phyloP scores from a whole-genome alignment of 2,113 vertebrate species.

The Datnioides undecimradiatus region DNA sequence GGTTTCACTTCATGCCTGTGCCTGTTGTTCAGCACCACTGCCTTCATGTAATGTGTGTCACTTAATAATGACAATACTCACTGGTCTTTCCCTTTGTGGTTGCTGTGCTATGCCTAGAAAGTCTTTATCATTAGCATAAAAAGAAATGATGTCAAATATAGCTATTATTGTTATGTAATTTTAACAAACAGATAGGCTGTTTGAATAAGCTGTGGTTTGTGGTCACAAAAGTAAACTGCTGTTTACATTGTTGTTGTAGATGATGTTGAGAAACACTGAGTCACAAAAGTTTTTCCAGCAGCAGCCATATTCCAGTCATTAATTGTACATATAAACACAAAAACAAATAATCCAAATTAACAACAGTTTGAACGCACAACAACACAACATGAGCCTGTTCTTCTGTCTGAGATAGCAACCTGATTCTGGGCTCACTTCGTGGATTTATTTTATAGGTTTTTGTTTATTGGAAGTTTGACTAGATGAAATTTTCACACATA shows the following conservation, averaged over 20 bases:
- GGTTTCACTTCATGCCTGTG: not conserved
- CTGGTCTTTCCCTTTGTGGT: not conserved
- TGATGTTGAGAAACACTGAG: not conserved
- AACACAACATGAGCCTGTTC: not conserved
- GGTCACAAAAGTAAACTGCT: not conserved
- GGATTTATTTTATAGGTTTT: not conserved
- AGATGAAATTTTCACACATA: not conserved
- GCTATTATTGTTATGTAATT: not conserved
- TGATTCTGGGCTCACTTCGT: not conserved
- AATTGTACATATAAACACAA: not conserved
- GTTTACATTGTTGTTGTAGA: too few species aligned
- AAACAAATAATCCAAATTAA: not conserved
- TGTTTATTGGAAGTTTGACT: not conserved
- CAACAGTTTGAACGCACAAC: not conserved
- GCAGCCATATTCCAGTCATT: not conserved
- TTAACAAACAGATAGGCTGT: not conserved
- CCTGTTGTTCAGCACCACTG: too few species aligned
- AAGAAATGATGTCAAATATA: not conserved
- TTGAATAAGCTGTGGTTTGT: not conserved
- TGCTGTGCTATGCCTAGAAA: not conserved
- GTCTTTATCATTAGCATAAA: not conserved
- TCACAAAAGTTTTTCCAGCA: not conserved
- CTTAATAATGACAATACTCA: not conserved
- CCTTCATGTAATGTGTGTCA: not conserved
- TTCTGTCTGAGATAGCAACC: not conserved